These are phyloP conservation scores for Natrix natrix DNA, from an alignment of 2,797 vertebrate genomes.

Conservation along the genomic window DNA sequence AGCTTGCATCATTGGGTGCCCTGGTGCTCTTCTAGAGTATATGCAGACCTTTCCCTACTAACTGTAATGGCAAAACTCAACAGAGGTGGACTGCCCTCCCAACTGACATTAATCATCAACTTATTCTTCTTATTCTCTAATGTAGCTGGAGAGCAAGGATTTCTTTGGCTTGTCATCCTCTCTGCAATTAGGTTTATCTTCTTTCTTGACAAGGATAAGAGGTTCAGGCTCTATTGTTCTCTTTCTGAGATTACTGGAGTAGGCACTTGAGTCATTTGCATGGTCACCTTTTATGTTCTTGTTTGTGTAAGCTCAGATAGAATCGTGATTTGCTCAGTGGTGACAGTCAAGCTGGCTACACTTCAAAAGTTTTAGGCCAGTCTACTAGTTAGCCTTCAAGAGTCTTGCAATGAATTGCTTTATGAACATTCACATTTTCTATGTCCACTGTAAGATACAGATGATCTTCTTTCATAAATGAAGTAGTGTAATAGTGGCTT, in stretches of 20 bases:
- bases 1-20: not conserved
- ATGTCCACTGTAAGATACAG: not conserved
- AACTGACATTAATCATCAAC: slow-evolving; percentile 11
- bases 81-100: not conserved
- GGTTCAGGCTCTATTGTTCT: slow-evolving; percentile 35
- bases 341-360: not conserved
- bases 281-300: slow-evolving; percentile 19
- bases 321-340: not conserved
- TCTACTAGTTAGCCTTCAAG: not conserved
- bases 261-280: slow-evolving; percentile 1
- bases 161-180: slow-evolving; percentile 31
- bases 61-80: not conserved
- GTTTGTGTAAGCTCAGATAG: slow-evolving; percentile 16
- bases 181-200: slow-evolving; percentile 34
- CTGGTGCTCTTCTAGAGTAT: not conserved
- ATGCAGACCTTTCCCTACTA: not conserved
- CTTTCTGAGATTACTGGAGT: not conserved
- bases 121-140: slow-evolving; percentile 37
- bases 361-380: not conserved
- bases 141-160: slow-evolving; percentile 4
- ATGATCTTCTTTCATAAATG: not conserved
- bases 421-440: not conserved
- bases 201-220: slow-evolving; percentile 16
- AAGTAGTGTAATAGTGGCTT: not conserved
- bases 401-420: not conserved